Evolutionary conservation across 1,140 invertebrate species (phyloP), one percentile per base, ranked within the genome.

Genomic region (Acromyrmex charruanus): DNA sequence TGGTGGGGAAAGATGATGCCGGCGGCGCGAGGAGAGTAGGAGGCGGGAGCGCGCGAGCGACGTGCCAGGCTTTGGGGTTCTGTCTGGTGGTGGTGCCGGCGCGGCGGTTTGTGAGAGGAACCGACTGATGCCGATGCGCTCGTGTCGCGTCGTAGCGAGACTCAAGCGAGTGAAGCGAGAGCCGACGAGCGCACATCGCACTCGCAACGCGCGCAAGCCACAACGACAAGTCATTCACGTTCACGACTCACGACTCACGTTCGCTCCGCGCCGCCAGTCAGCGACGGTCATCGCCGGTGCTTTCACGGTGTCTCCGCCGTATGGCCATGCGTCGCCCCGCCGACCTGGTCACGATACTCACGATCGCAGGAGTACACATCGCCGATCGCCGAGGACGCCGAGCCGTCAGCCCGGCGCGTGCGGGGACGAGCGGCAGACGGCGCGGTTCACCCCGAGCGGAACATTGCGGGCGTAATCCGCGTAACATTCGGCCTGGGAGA

Each of bases 11-110:
- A 9, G 21, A 69, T 6, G 21, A 72, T 44, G 39, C 21, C 25
- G n/a, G 39, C n/a, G 12, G 53, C 44, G 58, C 35, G 49, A 77
- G 81, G 86, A 85, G 90, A 90, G 91, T 80, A 90, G 87, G 90
- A 85, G 87, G 91, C 80, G 91, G 86, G 90, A 85, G 87, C 85
- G 90, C 61, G 85, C 85, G 89, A 89, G 85, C 85, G 89, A 89
- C 81, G 91, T 88, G 88, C 80, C 69, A 89, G 80, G 86, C 89
- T 91, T 92, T 91, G 88, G 91, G 91, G 91, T 92, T 92, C 85
- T 21, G 85, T 77, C 88, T 58, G 84, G 51, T 35, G 21, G 35
- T n/a, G 65, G 69, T 59, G 39, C 35, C n/a, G 65, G 66, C 44
- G 66, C 39, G 39, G 39, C 39, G 39, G 66, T 66, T 6, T n/a